Evolutionary conservation across 2,888 invertebrate genomes (phyloP).

Genomic region (Teleiodes luculella): DNA sequence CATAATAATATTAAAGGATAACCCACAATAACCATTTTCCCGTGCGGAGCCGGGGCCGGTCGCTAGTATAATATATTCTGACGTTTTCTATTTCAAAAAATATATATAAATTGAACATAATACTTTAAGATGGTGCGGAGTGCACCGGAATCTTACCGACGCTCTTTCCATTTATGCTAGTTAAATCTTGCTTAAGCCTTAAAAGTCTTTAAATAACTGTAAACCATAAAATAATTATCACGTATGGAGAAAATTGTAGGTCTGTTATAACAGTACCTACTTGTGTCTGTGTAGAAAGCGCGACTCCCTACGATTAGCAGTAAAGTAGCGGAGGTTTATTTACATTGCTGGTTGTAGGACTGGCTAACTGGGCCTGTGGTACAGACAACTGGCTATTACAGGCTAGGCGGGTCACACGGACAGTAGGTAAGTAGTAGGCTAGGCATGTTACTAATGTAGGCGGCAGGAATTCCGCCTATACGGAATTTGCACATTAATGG

Average conservation of each 20-base stretch:
- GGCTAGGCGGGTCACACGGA: neutral
- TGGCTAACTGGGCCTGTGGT: slow-evolving; percentile 1
- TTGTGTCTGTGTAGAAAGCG: slow-evolving; percentile 51
- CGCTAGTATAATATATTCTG: too few species aligned
- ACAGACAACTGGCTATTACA: too few species aligned
- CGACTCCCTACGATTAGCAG: slow-evolving; percentile 29
- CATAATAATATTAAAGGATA: too few species aligned
- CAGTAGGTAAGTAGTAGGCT: neutral
- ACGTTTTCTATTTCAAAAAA: too few species aligned
- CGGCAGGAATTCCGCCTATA: neutral
- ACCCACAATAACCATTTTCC: too few species aligned
- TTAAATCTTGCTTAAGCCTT: too few species aligned
- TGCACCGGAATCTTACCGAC: too few species aligned
- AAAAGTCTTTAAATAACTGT: slow-evolving; percentile 4
- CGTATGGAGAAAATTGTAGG: slow-evolving; percentile 30
- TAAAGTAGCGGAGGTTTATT: neutral
- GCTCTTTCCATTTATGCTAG: too few species aligned
- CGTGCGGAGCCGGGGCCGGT: too few species aligned
- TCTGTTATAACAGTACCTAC: slow-evolving; percentile 38
- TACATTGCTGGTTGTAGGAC: slow-evolving; percentile 1
- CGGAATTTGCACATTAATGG: too few species aligned
- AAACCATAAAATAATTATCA: slow-evolving; percentile 13
- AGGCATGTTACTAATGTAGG: neutral
- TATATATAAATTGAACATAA: too few species aligned
- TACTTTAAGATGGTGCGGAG: too few species aligned